A percentile compares a stretch with the other conserved stretches of the same genome.
These are phyloP conservation scores for Julus scanicus DNA, from an alignment of 2,888 invertebrate species.

Conservation along the genomic window DNA sequence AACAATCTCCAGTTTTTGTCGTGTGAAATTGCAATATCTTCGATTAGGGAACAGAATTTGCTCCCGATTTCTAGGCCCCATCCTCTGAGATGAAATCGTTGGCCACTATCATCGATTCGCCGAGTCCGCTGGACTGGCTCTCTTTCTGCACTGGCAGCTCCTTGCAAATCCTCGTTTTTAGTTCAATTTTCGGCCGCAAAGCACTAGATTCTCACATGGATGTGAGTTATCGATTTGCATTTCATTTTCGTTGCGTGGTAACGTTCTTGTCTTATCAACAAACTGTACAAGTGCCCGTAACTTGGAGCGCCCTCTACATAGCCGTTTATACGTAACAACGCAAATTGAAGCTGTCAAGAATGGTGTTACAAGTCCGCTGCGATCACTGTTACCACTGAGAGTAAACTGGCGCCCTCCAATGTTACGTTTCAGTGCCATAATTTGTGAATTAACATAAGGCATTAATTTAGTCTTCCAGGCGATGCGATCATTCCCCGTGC, in stretches of 20 bases:
- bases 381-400: too few relatives aligned
- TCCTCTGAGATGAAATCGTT: not conserved
- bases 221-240: constrained; percentile 25
- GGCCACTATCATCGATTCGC: too few relatives aligned
- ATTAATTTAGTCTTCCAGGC: too few relatives aligned
- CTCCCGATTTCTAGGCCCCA: not conserved
- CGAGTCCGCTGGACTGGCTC: not conserved
- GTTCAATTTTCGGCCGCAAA: constrained; percentile 11
- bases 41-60: not conserved
- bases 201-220: constrained; percentile 1
- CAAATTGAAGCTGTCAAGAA: too few relatives aligned
- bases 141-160: not conserved
- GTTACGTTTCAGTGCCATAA: too few relatives aligned
- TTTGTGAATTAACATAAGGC: too few relatives aligned
- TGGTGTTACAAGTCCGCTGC: too few relatives aligned
- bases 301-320: not conserved
- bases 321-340: too few relatives aligned
- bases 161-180: not conserved
- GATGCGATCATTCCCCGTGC: too few relatives aligned
- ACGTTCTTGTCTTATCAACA: not conserved
- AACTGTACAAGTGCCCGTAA: not conserved
- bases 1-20: not conserved
- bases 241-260: constrained; percentile 33
- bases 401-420: too few relatives aligned
- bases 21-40: not conserved